Evolutionary conservation across 92 coral and sea anemone genomes (phyloP), one percentile per base, ranked within the genome.

Genomic region (Palythoa heliodiscus): DNA sequence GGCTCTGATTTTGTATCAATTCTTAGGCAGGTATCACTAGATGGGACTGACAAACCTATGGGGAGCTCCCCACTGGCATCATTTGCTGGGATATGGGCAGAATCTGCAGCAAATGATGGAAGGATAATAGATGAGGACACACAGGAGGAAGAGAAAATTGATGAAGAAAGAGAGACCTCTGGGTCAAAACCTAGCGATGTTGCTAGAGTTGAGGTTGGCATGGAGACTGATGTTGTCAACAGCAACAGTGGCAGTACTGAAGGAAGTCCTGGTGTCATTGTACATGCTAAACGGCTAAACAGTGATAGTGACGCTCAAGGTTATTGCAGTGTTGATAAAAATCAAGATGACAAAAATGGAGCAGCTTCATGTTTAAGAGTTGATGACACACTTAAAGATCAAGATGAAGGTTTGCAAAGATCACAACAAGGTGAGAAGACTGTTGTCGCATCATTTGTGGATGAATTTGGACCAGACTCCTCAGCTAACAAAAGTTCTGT

Each of bases 31-130:
- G 84, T 64, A 16, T 66, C 84, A 48, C 47, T 60, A 48, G 84
- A 80, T 80, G 84, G 84, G 1, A 63, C 61, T 12, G 63, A 80
- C 61, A 80, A 80, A 11, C 17, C 84, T 13, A 19, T 76, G 81
- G 81, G 66, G 7, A 1, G 47, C 8, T 76, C 84, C 47, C 75
- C 84, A 7, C 25, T 80, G 24, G 55, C 84, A 63, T 64, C 60
- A 5, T 80, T 40, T 80, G 84, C 75, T 14, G 84, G 84, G 22
- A 48, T 80, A 80, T 80, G 84, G 84, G 4, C 84, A 66, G 73
- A 47, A 35, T 52, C 67, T 76, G 25, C 74, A 11, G 38, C 83
- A 39, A 71, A 22, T 78, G 57, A 61, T 63, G 72, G 55, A 80
- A 39, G 15, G 23, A 14, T 13, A 23, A 54, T 43, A 43, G 37